Base-by-base conservation (phyloP, 2,888 invertebrate species). In the Drosophila neotestacea region DNA sequence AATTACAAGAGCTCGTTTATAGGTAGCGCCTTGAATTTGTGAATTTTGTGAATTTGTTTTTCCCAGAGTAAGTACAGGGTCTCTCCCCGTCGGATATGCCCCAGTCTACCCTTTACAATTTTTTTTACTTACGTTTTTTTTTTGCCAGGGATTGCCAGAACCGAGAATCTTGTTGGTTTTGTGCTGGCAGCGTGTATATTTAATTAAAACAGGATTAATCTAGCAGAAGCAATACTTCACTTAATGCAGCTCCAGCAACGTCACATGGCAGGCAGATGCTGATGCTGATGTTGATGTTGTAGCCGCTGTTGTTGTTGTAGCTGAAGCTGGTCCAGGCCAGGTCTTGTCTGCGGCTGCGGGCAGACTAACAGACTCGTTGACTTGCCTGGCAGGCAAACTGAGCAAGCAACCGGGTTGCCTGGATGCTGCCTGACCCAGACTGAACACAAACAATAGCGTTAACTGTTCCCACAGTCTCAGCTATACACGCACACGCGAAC, bases 141-240 rank as follows among this genome's bases (percentile, higher is more conserved):
- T 44, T 28, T 34, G 47, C 59, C 54, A 34, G 60, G 51, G 56
- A 65, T 47, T 55, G 70, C 66, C 58, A 44, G 52, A 58, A 68
- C 16, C 63, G 70, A 67, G 42, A 66, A 70, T 75, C 81, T 73
- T 88, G 85, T 89, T 85, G 89, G 89, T 89, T 89, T 87, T 90
- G 73, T 83, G 87, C 90, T 88, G 85, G 73, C 85, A 85, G 90
- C 89, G 90, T 87, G 85, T 90, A 86, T 86, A 86, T 86, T 86
- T 86, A 86, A 86, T 86, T 86, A 86, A 86, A 86, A 90, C 85
- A 81, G 90, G 89, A 86, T 86, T 86, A 86, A 86, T 86, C 85
- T 86, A 86, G 90, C 85, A 86, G 90, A 86, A 86, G 90, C 85
- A 86, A 90, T 86, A 89, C 85, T 86, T 86, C 90, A 86, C 85